phyloP scores from a whole-genome alignment of 2,888 invertebrate genomes.

The Drosophila neutralis region DNA sequence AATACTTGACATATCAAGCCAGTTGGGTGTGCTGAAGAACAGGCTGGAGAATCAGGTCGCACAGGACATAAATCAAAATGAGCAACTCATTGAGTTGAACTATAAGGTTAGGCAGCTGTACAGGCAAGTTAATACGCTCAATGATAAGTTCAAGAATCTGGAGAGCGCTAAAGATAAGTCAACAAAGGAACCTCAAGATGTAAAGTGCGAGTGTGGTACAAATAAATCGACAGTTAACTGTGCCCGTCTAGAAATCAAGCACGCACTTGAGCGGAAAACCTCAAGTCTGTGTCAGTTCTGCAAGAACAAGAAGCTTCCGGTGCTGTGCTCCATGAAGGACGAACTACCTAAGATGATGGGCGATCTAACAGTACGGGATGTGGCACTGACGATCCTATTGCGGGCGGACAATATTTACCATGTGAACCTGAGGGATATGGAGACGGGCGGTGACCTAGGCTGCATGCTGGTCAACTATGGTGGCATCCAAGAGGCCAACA shows the following conservation, averaged over 20 bases:
- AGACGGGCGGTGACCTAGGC: slow-evolving; percentile 46
- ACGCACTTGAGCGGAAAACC: background rate
- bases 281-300: slow-evolving; percentile 67
- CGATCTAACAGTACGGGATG: slow-evolving; percentile 10
- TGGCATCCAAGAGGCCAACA: slow-evolving; percentile 58
- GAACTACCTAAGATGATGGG: slow-evolving; percentile 45
- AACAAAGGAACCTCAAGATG: background rate
- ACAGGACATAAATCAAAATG: slow-evolving; percentile 22
- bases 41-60: slow-evolving; percentile 22
- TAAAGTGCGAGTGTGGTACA: too few species aligned
- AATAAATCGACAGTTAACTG: background rate
- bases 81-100: slow-evolving; percentile 30
- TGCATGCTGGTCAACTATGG: slow-evolving; percentile 68
- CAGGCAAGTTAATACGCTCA: slow-evolving; percentile 6
- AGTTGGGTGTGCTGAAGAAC: slow-evolving; percentile 19
- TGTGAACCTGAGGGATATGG: slow-evolving; percentile 60
- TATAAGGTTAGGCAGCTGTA: slow-evolving; percentile 22
- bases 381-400: slow-evolving; percentile 65
- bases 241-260: background rate
- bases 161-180: background rate
- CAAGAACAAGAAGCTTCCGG: slow-evolving; percentile 17
- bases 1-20: slow-evolving; percentile 14
- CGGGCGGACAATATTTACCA: slow-evolving; percentile 74
- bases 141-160: slow-evolving; percentile 12
- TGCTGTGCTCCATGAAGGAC: slow-evolving; percentile 33